Percentiles rank a stretch among this genome's conserved stretches.
phyloP scores from a whole-genome alignment of 2,888 invertebrate species.

The Nesidiocoris tenuis region DNA sequence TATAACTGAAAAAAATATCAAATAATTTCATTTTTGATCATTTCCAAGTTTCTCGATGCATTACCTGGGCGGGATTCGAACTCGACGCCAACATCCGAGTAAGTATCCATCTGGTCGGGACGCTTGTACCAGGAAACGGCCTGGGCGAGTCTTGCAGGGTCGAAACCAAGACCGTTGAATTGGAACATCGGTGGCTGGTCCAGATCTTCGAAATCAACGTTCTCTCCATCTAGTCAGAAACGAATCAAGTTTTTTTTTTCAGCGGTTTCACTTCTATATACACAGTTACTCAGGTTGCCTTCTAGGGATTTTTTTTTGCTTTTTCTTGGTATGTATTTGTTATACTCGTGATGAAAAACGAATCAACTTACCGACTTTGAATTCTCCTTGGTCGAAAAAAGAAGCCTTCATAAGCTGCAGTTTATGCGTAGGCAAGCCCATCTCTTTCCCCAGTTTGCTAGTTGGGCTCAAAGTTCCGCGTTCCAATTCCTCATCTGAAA shows the following conservation, averaged over 20 bases:
- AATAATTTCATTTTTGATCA: no score
- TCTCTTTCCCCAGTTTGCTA: slow-evolving; percentile 63
- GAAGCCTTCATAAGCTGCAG: slow-evolving; percentile 83
- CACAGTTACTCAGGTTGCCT: no score
- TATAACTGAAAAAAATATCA: no score
- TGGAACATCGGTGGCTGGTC: slow-evolving; percentile 44
- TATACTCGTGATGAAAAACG: no score
- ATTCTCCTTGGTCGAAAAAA: slow-evolving; percentile 56
- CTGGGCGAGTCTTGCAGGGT: slow-evolving; percentile 44
- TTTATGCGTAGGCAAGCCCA: slow-evolving; percentile 65
- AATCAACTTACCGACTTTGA: slow-evolving; percentile 44
- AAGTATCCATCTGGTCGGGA: slow-evolving; percentile 16
- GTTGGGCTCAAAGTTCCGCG: slow-evolving; percentile 60
- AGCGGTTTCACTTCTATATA: no score
- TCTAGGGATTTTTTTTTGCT: no score
- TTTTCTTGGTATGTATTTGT: no score
- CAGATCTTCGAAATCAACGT: slow-evolving; percentile 46
- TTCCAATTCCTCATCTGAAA: slow-evolving; percentile 50
- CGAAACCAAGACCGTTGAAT: slow-evolving; percentile 46
- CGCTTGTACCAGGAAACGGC: slow-evolving; percentile 44
- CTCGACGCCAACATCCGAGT: slow-evolving; percentile 15
- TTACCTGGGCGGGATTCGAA: slow-evolving; percentile 21
- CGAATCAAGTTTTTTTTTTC: no score
- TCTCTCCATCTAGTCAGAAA: slow-evolving; percentile 46
- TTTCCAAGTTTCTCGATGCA: no score